Conservation (phyloP, 2,797 vertebrate species). For the Coluber constrictor region DNA sequence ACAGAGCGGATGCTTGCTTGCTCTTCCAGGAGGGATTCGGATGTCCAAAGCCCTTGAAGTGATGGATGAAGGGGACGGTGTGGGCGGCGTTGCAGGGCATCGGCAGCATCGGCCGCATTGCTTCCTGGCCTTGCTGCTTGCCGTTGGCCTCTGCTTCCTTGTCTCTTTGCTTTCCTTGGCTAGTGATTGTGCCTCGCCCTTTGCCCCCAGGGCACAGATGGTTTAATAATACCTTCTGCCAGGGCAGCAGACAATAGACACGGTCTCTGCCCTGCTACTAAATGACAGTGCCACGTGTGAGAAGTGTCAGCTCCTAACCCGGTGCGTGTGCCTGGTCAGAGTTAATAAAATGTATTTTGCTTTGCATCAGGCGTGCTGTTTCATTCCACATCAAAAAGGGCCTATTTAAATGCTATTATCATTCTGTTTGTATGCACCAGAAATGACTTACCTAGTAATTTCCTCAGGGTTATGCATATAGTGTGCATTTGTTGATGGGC, state of each 20-base stretch:
- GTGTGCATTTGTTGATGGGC: conserved; percentile 35
- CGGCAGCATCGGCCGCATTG: background rate
- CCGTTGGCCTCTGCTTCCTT: conserved; percentile 11
- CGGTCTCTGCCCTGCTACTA: conserved; percentile 29
- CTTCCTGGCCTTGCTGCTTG: conserved; percentile 6
- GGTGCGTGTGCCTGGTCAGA: background rate
- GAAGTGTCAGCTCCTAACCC: conserved; percentile 44
- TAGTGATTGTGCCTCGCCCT: background rate
- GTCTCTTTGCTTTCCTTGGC: background rate
- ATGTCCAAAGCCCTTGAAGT: no score
- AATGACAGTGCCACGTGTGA: conserved; percentile 4
- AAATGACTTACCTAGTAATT: conserved; percentile 37
- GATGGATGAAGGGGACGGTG: no score
- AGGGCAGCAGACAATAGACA: background rate
- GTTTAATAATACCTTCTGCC: background rate
- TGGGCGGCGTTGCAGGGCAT: background rate
- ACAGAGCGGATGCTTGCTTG: no score
- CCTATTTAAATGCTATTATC: conserved; percentile 19
- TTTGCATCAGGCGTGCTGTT: background rate
- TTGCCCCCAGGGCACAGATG: background rate
- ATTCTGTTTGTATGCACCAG: conserved; percentile 29
- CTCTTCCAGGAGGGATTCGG: background rate
- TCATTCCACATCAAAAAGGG: conserved; percentile 21
- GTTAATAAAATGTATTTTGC: background rate
- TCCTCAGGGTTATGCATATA: background rate